A percentile compares a stretch with the other conserved stretches of the same genome.
phyloP scores from a whole-genome alignment of 1,140 invertebrate genomes.

The Diabrotica virgifera region DNA sequence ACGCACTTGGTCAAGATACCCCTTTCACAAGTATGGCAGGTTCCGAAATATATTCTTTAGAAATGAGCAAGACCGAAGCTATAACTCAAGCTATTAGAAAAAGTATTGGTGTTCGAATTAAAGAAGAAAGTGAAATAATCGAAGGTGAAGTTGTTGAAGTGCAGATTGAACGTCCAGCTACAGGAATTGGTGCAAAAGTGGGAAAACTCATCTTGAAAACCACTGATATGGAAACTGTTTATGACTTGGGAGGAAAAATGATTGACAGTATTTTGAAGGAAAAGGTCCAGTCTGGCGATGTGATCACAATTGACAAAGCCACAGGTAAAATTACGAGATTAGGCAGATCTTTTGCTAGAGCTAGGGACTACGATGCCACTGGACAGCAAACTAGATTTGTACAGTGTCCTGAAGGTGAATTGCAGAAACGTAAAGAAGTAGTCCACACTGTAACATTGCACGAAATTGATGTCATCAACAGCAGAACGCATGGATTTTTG shows the following conservation, averaged over 20 bases:
- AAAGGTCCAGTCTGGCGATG: conserved; percentile 94
- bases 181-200: conserved; percentile 85
- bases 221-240: conserved; percentile 99
- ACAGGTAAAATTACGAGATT: conserved; percentile 95
- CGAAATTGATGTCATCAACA: conserved; percentile 98
- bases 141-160: conserved; percentile 99
- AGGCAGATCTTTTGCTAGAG: conserved; percentile 92
- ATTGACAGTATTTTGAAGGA: conserved; percentile 97
- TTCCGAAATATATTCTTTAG: conserved; percentile 97
- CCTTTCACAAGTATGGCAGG: conserved; percentile 98
- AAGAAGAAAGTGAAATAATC: conserved; percentile 97
- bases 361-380: conserved; percentile 97
- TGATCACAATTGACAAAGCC: conserved; percentile 97
- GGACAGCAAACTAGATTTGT: conserved; percentile 84
- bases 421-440: conserved; percentile 98
- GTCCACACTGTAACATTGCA: conserved; percentile 98
- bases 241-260: conserved; percentile 98
- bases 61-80: conserved; percentile 99
- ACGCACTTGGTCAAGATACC: conserved; percentile 90
- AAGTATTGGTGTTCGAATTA: conserved; percentile 95
- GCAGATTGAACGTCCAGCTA: conserved; percentile 91
- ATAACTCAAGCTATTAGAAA: conserved; percentile 96
- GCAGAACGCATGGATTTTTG: conserved; percentile 93
- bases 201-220: conserved; percentile 96
- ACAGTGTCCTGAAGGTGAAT: conserved; percentile 96